Base-by-base conservation (phyloP, 2,797 vertebrate genomes). In the Scleropages formosus region DNA sequence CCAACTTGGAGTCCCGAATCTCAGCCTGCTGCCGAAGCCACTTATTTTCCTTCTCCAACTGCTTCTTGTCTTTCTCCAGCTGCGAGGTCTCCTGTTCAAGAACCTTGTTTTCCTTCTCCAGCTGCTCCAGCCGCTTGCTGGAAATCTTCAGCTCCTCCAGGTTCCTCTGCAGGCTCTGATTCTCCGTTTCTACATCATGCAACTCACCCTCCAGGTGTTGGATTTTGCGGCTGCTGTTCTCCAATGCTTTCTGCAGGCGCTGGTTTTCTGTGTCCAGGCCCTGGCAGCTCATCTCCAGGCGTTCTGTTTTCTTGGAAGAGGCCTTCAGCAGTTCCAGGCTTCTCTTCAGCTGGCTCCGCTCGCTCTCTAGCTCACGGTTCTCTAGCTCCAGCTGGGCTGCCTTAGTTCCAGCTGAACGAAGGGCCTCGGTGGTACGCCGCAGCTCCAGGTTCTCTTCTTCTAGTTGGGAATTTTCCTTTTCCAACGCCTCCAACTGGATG, bases 241-340 rank as follows among this genome's bases (percentile, higher is more conserved):
- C 97, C 61, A 98, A 84, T 76, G 95, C 93, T 84, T 98, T 98
- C 90, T 99, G 96, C 9, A 98, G 87, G 51, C 97, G 94, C 88
- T 98, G 97, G 90, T 98, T 98, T 90, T 99, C 97, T 0, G 93
- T 96, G 85, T 99, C 97, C 82, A 99, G 89, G 79, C 97, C 96
- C 82, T 98, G 96, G 87, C 95, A 96, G 85, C 96, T 98, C 78
- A 97, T 95, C 90, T 99, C 96, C 83, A 99, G 90, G 77, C 97
- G 92, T 77, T 99, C 98, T 0, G 92, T 96, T 85, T 99, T 99
- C 86, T 97, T 98, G 75, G 93, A 95, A 0, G 97, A 96, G 47
- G 96, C 95, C 88, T 94, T 98, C 83, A 98, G 95, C 70, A 99
- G 93, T 56, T 98, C 98, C 73, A 98, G 84, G 78, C 92, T 95